These are phyloP conservation scores for Caracal caracal DNA, from an alignment of 2,113 vertebrate genomes.

Conservation along the genomic window DNA sequence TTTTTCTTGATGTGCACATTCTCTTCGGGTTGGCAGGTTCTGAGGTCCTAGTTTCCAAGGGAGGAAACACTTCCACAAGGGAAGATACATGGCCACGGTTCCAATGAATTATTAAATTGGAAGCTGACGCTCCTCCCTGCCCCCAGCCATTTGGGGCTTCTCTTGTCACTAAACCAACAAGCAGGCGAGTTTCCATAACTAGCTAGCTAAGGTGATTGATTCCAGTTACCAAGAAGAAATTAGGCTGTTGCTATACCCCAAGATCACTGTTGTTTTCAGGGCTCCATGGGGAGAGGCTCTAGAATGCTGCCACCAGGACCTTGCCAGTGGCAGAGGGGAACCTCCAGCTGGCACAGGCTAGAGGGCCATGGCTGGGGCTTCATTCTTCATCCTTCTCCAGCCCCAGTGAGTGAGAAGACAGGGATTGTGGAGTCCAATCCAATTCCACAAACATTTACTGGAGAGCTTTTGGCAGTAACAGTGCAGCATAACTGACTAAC, in stretches of 20 bases:
- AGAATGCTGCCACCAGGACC: not conserved
- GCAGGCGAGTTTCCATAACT: not conserved
- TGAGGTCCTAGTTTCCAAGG: not conserved
- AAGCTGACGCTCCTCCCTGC: not conserved
- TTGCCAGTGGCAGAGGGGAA: not conserved
- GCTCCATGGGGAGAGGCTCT: not conserved
- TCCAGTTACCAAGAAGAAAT: not conserved
- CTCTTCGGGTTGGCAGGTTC: not conserved
- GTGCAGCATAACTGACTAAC: not conserved
- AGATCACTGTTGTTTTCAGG: not conserved
- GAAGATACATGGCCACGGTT: not conserved
- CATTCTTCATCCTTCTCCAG: not conserved
- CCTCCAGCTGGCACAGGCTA: not conserved
- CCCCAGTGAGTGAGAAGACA: not conserved
- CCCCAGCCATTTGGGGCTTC: not conserved
- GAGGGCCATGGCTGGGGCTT: not conserved
- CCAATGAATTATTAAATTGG: not conserved
- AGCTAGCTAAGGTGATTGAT: not conserved
- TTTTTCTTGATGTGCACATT: not conserved
- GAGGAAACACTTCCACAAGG: not conserved
- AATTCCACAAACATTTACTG: not conserved
- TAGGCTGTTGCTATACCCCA: no score
- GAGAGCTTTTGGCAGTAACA: slow-evolving; percentile 28
- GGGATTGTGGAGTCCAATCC: not conserved
- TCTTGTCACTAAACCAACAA: not conserved